Conservation (phyloP, 2,888 invertebrate species). For the Sarcophaga variegata region DNA sequence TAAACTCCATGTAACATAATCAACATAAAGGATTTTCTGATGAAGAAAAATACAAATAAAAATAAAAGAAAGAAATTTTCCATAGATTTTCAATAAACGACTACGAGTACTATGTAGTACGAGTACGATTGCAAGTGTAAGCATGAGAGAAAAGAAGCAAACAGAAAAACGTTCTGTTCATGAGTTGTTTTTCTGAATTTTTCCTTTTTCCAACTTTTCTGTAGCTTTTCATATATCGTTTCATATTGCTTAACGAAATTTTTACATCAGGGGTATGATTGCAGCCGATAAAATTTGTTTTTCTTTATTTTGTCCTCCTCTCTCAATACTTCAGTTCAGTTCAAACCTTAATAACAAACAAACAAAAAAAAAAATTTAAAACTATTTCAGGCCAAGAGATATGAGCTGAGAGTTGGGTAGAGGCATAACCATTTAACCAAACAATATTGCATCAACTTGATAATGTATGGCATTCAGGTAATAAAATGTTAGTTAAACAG, state of each 20-base stretch:
- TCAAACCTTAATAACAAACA: not conserved
- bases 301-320: not conserved
- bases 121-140: slow-evolving; percentile 42
- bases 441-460: slow-evolving; percentile 25
- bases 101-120: not conserved
- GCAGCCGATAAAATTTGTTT: slow-evolving; percentile 49
- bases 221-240: slow-evolving; percentile 55
- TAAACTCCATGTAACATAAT: slow-evolving; percentile 79
- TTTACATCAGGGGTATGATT: slow-evolving; percentile 69
- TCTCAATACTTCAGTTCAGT: slow-evolving; percentile 14
- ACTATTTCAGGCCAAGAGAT: not conserved
- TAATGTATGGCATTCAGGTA: not conserved
- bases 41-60: slow-evolving; percentile 11
- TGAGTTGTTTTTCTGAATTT: slow-evolving; percentile 68
- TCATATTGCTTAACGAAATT: slow-evolving; percentile 77
- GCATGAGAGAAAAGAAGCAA: slow-evolving; percentile 28
- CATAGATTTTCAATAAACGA: slow-evolving; percentile 65
- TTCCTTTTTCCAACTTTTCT: slow-evolving; percentile 27
- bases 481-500: slow-evolving; percentile 28
- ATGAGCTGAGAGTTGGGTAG: not conserved
- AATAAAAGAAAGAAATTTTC: slow-evolving; percentile 66
- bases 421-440: not conserved
- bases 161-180: slow-evolving; percentile 71
- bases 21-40: slow-evolving; percentile 80
- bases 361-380: not conserved